These are phyloP conservation scores for Matsumurasca onukii DNA, from an alignment of 1,140 invertebrate species.

Conservation along the genomic window DNA sequence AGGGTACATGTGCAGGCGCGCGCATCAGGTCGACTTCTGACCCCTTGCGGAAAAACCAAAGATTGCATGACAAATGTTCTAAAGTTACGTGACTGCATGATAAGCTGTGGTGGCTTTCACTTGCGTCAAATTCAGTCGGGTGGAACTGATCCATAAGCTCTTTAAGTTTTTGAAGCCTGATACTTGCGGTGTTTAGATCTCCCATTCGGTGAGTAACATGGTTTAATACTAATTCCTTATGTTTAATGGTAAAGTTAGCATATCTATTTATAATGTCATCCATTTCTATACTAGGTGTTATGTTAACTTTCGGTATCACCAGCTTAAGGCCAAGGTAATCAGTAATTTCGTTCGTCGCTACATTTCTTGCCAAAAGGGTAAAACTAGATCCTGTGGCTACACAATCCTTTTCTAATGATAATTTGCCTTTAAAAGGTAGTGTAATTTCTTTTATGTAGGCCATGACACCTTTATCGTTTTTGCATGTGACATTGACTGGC, in stretches of 20 bases:
- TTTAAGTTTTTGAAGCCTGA: neutral
- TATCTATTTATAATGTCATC: neutral
- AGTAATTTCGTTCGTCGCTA: neutral
- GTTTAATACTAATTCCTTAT: slow-evolving; percentile 3
- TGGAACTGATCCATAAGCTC: neutral
- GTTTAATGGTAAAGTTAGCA: neutral
- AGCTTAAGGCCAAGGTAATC: neutral
- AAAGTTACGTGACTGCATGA: too few species aligned
- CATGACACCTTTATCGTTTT: neutral
- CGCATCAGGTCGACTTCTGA: too few species aligned
- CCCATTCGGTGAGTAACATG: slow-evolving; percentile 1
- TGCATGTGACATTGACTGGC: neutral
- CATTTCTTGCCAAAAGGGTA: neutral
- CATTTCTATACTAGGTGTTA: neutral
- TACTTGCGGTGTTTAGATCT: slow-evolving; percentile 1
- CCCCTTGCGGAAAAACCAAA: too few species aligned
- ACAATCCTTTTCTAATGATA: neutral
- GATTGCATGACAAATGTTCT: too few species aligned
- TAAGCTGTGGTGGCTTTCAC: too few species aligned
- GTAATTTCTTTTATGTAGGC: neutral
- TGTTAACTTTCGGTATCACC: neutral
- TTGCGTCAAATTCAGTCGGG: neutral
- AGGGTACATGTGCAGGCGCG: too few species aligned
- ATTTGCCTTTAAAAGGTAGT: neutral
- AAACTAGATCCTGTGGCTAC: neutral